Evolutionary conservation across 2,797 vertebrate genomes (phyloP).

Genomic region (Cynodonichthys magdalenae): DNA sequence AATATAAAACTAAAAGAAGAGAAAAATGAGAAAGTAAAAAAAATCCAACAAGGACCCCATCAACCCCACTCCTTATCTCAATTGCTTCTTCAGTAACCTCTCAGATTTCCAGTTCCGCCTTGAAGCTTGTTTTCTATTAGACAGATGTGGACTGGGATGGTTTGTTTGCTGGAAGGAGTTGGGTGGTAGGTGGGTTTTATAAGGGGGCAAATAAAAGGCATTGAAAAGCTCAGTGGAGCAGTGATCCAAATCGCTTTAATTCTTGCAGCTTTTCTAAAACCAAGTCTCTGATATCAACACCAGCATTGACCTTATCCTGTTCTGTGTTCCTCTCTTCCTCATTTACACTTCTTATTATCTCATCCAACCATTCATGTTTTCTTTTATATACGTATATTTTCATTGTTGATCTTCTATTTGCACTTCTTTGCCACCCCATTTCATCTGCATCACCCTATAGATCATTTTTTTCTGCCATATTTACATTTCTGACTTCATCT

Average conservation of each 20-base stretch:
- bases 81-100: constrained; percentile 25
- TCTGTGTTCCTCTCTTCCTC: constrained; percentile 14
- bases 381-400: constrained; percentile 24
- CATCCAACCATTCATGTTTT: constrained; percentile 9
- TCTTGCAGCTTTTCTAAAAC: constrained; percentile 55
- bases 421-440: constrained; percentile 8
- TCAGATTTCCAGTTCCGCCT: constrained; percentile 30
- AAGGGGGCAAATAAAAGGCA: constrained; percentile 64
- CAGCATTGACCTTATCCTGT: constrained; percentile 54
- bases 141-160: constrained; percentile 34
- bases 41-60: constrained; percentile 34
- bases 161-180: constrained; percentile 35
- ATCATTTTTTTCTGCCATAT: constrained; percentile 3
- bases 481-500: constrained; percentile 23
- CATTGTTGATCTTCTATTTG: neutral
- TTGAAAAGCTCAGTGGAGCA: constrained; percentile 62
- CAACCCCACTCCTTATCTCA: constrained; percentile 28
- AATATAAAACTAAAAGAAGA: constrained; percentile 8
- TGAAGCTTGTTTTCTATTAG: constrained; percentile 55
- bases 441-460: constrained; percentile 16
- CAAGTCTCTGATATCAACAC: constrained; percentile 51
- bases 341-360: constrained; percentile 11
- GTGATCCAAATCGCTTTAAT: constrained; percentile 74
- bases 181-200: constrained; percentile 1
- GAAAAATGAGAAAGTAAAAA: constrained; percentile 11